Base-by-base conservation (phyloP, 2,888 invertebrate species). In the Sesamia inferens region DNA sequence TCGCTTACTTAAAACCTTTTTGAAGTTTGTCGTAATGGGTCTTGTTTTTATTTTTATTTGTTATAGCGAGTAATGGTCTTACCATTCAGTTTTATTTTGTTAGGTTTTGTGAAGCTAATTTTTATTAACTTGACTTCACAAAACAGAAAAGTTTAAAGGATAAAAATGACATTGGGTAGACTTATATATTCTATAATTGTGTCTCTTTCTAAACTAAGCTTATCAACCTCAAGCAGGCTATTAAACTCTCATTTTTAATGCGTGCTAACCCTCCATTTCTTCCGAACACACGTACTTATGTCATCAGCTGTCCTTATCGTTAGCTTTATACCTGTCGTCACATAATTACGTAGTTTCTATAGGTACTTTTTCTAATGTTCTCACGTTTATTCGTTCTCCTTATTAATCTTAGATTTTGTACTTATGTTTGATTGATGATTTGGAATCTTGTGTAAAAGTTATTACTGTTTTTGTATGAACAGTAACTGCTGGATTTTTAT, bases 1-100 rank as follows among this genome's bases (percentile, higher is more conserved):
- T 85, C 83, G 83, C 81, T 86, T 82, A 87, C 79, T 79, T 87
- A 68, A 71, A 78, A 81, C 77, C 78, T 78, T 79, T 79, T 79
- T 65, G 61, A 68, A 85, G 70, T 72, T 70, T 16, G n/a, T 68
- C 44, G 39, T 73, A 66, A 85, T 71, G 70, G 67, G 58, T 68
- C 47, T 68, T 73, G 58, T 79, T 74, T 71, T 73, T 74, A 69
- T 74, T 71, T 72, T 62, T 84, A 61, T 76, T 71, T 77, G 78
- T 68, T 81, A 68, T 76, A 59, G 44, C 58, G 42, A 64, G 42
- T 67, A 81, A 66, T 47, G 80, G 59, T 64, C 75, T 63, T 67
- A 47, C 66, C 74, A 79, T 76, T 79, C 47, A 48, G 42, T 75
- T 79, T 75, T 79, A 66, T 82, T 78, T 67, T 62, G 22, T 74